Percentiles rank a stretch among this genome's conserved stretches.
These are phyloP conservation scores for Trematomus loennbergii DNA, from an alignment of 2,113 vertebrate genomes.

Conservation along the genomic window DNA sequence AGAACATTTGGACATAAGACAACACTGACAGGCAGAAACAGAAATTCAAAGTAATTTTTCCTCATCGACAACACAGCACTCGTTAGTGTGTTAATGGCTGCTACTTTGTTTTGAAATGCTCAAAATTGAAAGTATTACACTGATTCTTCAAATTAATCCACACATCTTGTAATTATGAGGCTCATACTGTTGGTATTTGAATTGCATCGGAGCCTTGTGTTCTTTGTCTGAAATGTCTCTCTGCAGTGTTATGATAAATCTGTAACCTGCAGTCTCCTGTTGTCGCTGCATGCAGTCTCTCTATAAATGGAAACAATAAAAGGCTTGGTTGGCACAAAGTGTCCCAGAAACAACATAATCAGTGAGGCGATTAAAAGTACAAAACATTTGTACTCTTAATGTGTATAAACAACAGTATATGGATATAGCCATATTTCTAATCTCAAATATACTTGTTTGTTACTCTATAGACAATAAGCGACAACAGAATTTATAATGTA, in stretches of 20 bases:
- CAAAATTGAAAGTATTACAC: neutral
- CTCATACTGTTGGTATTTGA: neutral
- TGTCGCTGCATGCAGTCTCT: conserved; percentile 15
- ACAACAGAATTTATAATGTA: too few species aligned
- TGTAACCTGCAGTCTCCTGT: conserved; percentile 1
- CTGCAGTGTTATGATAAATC: conserved; percentile 1
- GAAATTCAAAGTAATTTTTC: neutral
- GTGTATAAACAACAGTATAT: too few species aligned
- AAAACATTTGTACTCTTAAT: too few species aligned
- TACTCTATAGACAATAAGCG: too few species aligned
- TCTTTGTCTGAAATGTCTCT: conserved; percentile 8
- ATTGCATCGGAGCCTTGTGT: conserved; percentile 6
- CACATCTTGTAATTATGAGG: neutral
- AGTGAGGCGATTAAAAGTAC: neutral
- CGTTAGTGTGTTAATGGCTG: neutral
- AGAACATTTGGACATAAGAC: conserved; percentile 3
- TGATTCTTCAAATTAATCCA: neutral
- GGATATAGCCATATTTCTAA: too few species aligned
- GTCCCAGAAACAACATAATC: neutral
- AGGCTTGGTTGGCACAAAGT: neutral
- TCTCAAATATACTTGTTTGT: neutral
- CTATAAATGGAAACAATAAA: conserved; percentile 27
- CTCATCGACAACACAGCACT: neutral
- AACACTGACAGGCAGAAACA: conserved; percentile 4
- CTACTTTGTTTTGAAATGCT: neutral